Evolutionary conservation across 1,140 invertebrate genomes (phyloP).

Genomic region (Drosophila grimshawi): DNA sequence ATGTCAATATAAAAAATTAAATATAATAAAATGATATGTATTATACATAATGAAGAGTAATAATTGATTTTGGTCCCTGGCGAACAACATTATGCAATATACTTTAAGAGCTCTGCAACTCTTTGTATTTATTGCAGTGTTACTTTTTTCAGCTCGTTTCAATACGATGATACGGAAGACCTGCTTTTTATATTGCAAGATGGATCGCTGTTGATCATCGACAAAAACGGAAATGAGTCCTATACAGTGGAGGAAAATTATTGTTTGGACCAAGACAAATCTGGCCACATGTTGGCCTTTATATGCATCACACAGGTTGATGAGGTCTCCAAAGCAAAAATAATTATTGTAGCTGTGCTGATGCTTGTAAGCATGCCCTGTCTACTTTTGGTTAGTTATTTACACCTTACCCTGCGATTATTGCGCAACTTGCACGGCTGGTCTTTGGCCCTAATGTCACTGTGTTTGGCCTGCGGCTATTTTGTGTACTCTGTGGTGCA

Average conservation of each 20-base stretch:
- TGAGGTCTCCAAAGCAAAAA: constrained; percentile 54
- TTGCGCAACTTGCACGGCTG: constrained; percentile 73
- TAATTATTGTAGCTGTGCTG: constrained; percentile 68
- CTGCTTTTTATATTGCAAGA: constrained; percentile 74
- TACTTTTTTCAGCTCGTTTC: constrained; percentile 68
- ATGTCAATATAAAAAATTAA: no score
- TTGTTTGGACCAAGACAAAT: constrained; percentile 77
- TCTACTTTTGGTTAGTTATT: constrained; percentile 68
- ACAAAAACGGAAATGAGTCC: constrained; percentile 70
- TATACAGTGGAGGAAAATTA: constrained; percentile 72
- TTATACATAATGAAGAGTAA: neutral
- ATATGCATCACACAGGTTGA: constrained; percentile 75
- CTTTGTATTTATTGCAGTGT: constrained; percentile 49
- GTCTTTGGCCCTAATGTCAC: constrained; percentile 71
- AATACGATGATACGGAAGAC: constrained; percentile 71
- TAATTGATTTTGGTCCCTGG: neutral
- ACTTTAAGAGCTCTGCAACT: constrained; percentile 33
- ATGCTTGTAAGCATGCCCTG: constrained; percentile 81
- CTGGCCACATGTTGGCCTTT: constrained; percentile 72
- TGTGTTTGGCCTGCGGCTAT: constrained; percentile 75
- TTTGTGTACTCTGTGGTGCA: constrained; percentile 80
- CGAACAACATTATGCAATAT: constrained; percentile 4
- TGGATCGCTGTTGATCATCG: constrained; percentile 73
- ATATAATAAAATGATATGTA: neutral
- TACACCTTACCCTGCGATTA: constrained; percentile 64